Conservation (phyloP, 2,797 vertebrate genomes). For the Coreius guichenoti region DNA sequence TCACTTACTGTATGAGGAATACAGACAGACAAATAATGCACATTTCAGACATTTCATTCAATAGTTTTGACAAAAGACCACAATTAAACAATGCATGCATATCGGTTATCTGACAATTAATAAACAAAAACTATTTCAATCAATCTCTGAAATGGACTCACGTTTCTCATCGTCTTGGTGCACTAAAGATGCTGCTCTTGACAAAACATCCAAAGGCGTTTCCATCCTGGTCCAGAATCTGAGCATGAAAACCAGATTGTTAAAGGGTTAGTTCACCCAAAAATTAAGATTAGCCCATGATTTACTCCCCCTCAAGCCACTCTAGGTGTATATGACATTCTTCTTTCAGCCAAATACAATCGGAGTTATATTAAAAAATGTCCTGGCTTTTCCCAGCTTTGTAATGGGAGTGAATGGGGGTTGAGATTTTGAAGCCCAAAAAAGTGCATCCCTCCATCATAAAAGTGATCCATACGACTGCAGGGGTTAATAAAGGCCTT, state of each 20-base stretch:
- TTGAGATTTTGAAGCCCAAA: too few relatives aligned
- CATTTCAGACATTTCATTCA: not conserved
- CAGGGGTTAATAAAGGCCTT: too few relatives aligned
- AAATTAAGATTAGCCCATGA: too few relatives aligned
- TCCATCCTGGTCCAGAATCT: constrained; percentile 90
- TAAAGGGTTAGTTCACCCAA: not conserved
- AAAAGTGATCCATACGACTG: too few relatives aligned
- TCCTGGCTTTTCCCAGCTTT: not conserved
- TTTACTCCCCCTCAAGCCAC: too few relatives aligned
- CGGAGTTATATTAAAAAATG: too few relatives aligned
- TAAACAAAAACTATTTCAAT: not conserved
- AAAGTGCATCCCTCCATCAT: too few relatives aligned
- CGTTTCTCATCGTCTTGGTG: constrained; percentile 97
- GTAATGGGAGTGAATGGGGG: not conserved
- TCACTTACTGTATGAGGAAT: not conserved
- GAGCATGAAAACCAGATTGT: constrained; percentile 41
- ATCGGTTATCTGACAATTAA: not conserved
- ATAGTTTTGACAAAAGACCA: not conserved
- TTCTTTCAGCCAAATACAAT: too few relatives aligned
- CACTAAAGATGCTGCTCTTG: constrained; percentile 95
- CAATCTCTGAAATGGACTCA: constrained; percentile 76
- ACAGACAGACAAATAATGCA: not conserved
- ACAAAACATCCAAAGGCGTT: constrained; percentile 97
- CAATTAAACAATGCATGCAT: not conserved
- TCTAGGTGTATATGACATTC: too few relatives aligned